phyloP scores from a whole-genome alignment of 2,113 vertebrate species.

The Naja naja region DNA sequence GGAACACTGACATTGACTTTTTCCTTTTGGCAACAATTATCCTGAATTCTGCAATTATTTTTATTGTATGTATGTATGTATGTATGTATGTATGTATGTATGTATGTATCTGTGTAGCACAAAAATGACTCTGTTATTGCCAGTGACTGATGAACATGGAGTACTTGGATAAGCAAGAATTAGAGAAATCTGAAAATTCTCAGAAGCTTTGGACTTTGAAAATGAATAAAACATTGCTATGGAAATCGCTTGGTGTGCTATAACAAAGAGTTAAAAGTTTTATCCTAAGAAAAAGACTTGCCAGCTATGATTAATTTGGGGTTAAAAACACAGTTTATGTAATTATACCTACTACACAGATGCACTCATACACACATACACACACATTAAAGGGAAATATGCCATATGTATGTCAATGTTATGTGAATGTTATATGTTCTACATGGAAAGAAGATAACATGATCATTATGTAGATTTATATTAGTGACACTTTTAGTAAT shows the following conservation, averaged over 20 bases:
- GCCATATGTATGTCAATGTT: constrained; percentile 51
- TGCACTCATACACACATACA: neutral
- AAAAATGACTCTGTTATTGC: constrained; percentile 43
- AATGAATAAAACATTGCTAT: constrained; percentile 66
- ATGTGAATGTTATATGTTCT: constrained; percentile 39
- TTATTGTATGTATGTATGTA: neutral
- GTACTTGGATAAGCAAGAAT: neutral
- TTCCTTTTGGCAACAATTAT: constrained; percentile 47
- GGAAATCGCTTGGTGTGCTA: constrained; percentile 62
- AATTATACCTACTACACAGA: constrained; percentile 45
- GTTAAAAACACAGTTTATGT: constrained; percentile 37
- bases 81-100: too few relatives aligned
- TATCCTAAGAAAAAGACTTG: constrained; percentile 57
- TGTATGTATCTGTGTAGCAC: neutral
- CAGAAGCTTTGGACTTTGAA: constrained; percentile 60
- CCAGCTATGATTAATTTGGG: constrained; percentile 45
- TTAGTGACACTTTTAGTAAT: constrained; percentile 61
- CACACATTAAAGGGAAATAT: constrained; percentile 15
- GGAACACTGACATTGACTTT: constrained; percentile 3
- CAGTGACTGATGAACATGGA: constrained; percentile 26
- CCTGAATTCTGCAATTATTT: constrained; percentile 32
- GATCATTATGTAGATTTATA: constrained; percentile 57
- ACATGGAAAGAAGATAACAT: constrained; percentile 57
- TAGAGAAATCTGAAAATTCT: constrained; percentile 27
- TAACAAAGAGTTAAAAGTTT: constrained; percentile 66